Percentiles rank a stretch among this genome's conserved stretches.
Conservation (phyloP, 2,888 invertebrate genomes). For the Drosophila subsilvestris region DNA sequence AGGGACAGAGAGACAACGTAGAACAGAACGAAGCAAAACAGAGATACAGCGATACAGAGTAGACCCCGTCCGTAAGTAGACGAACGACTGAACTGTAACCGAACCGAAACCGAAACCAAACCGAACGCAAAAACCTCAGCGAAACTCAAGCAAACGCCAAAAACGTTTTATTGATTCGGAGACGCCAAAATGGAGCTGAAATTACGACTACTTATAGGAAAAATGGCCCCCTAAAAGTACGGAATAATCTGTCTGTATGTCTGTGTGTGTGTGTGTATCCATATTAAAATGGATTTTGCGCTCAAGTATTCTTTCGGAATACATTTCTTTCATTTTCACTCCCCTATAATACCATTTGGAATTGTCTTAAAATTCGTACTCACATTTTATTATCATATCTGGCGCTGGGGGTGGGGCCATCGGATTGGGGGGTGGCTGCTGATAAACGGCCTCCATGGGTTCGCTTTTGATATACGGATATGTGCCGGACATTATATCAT, state of each 20-base stretch:
- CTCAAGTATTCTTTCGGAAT: conserved; percentile 34
- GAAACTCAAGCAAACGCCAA: conserved; percentile 60
- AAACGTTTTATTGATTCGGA: conserved; percentile 72
- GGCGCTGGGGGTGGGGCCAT: conserved; percentile 72
- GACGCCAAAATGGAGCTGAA: conserved; percentile 66
- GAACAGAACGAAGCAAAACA: conserved; percentile 41
- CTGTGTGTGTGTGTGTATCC: conserved; percentile 24
- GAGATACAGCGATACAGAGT: conserved; percentile 56
- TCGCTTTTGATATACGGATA: conserved; percentile 79
- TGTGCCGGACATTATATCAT: conserved; percentile 56
- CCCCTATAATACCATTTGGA: conserved; percentile 2
- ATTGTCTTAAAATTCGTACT: conserved; percentile 43
- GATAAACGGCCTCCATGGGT: conserved; percentile 64
- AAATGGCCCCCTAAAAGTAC: conserved; percentile 6
- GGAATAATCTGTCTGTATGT: conserved; percentile 4
- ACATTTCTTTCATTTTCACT: conserved; percentile 18
- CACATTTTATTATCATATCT: conserved; percentile 74
- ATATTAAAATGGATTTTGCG: conserved; percentile 46
- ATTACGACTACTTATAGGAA: conserved; percentile 61
- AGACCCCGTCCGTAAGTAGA: conserved; percentile 41
- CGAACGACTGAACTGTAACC: conserved; percentile 57
- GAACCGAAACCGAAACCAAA: conserved; percentile 63
- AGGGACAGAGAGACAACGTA: conserved; percentile 33
- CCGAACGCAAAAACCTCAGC: conserved; percentile 66
- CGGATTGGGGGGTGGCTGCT: conserved; percentile 58